phyloP scores from a whole-genome alignment of 2,888 invertebrate species.

The Drosophila mayaguana region DNA sequence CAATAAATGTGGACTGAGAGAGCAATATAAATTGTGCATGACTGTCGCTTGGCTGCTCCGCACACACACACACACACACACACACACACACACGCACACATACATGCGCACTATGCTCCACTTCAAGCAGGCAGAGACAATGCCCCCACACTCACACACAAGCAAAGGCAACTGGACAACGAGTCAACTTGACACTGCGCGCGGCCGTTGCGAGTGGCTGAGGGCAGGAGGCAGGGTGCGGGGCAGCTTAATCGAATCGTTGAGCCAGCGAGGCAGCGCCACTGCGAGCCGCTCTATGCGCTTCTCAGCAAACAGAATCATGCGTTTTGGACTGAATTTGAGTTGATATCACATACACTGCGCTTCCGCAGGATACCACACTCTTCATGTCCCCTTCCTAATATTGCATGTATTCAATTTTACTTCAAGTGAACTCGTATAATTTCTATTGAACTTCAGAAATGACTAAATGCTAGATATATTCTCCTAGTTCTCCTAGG shows the following conservation, averaged over 20 bases:
- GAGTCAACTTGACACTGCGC: constrained; percentile 9
- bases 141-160: constrained; percentile 8
- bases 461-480: too few relatives aligned
- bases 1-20: constrained; percentile 73
- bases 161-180: constrained; percentile 1
- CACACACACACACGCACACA: constrained; percentile 10
- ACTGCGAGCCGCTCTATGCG: constrained; percentile 4
- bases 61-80: constrained; percentile 3
- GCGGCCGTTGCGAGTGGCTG: not conserved
- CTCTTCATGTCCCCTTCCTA: too few relatives aligned
- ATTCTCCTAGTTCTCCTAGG: too few relatives aligned
- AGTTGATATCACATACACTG: not conserved
- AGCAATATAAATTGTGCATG: constrained; percentile 70
- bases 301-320: constrained; percentile 7
- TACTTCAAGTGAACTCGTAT: too few relatives aligned
- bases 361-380: too few relatives aligned
- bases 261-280: constrained; percentile 4
- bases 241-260: constrained; percentile 22
- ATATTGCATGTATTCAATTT: too few relatives aligned
- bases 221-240: not conserved
- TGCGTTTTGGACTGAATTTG: not conserved
- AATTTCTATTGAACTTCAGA: too few relatives aligned
- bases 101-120: constrained; percentile 19
- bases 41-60: constrained; percentile 24
- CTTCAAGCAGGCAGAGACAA: constrained; percentile 50